Evolutionary conservation across 2,113 vertebrate species (phyloP).

Genomic region (Vimba vimba): DNA sequence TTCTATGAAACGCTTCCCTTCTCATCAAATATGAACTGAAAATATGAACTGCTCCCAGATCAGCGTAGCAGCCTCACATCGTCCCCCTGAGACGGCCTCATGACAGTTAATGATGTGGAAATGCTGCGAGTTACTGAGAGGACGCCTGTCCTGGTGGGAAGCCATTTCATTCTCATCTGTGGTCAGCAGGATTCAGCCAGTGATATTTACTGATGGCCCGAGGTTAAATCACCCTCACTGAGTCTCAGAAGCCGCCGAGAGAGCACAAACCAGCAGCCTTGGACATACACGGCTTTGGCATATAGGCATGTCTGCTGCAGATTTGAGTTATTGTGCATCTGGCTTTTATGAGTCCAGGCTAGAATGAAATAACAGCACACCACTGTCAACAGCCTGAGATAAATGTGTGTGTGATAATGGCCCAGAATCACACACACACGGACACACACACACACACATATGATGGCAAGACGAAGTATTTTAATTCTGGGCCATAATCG

Average conservation of each 20-base stretch:
- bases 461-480: too few species aligned
- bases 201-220: constrained; percentile 70
- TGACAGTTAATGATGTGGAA: constrained; percentile 58
- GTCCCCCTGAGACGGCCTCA: not conserved
- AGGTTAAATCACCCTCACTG: constrained; percentile 51
- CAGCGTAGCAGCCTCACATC: not conserved
- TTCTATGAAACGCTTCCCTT: not conserved
- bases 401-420: not conserved
- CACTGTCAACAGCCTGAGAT: not conserved
- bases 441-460: too few species aligned
- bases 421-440: too few species aligned
- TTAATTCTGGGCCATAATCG: too few species aligned
- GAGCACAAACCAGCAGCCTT: not conserved
- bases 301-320: not conserved
- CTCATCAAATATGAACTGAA: not conserved
- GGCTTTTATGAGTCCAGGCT: not conserved
- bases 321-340: constrained; percentile 13
- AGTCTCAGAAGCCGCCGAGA: constrained; percentile 15
- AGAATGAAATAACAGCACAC: not conserved
- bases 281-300: not conserved
- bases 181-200: constrained; percentile 49
- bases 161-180: constrained; percentile 63
- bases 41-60: constrained; percentile 3
- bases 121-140: constrained; percentile 65
- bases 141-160: constrained; percentile 59